These are phyloP conservation scores for Melipona bicolor DNA, from an alignment of 2,888 invertebrate genomes.

Conservation along the genomic window DNA sequence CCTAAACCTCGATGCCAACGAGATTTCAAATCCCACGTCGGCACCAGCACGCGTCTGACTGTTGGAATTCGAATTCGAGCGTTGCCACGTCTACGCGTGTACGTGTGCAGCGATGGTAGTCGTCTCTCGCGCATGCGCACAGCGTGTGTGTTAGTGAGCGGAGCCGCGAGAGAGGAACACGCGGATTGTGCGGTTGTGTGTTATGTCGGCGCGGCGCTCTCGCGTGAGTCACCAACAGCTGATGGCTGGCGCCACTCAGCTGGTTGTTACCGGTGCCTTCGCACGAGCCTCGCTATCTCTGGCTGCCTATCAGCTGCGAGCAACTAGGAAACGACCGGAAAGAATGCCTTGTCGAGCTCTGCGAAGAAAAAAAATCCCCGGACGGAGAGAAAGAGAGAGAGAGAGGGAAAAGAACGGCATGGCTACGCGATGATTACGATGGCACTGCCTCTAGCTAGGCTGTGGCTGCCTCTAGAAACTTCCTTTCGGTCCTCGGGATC, in stretches of 20 bases:
- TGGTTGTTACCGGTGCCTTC: conserved; percentile 81
- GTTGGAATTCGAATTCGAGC: not conserved
- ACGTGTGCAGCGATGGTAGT: conserved; percentile 12
- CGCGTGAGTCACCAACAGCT: conserved; percentile 83
- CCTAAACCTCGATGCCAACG: too few species aligned
- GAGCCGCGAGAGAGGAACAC: conserved; percentile 23
- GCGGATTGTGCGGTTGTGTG: conserved; percentile 34
- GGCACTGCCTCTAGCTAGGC: too few species aligned
- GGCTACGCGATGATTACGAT: too few species aligned
- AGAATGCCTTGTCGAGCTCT: conserved; percentile 39
- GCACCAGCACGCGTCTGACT: too few species aligned
- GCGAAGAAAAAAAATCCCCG: conserved; percentile 15
- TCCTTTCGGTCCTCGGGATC: conserved; percentile 3
- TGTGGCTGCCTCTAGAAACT: conserved; percentile 9
- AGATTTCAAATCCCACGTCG: too few species aligned
- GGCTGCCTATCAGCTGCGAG: conserved; percentile 76
- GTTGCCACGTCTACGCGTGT: conserved; percentile 31
- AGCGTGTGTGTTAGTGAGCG: conserved; percentile 16
- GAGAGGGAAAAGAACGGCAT: not conserved
- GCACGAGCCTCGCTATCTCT: conserved; percentile 76
- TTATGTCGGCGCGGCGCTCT: conserved; percentile 50
- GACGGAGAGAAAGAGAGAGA: not conserved
- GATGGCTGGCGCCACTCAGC: conserved; percentile 84
- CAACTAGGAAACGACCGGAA: conserved; percentile 67
- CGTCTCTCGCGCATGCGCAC: conserved; percentile 43